phyloP scores from a whole-genome alignment of 2,888 invertebrate species.

The Melipona bicolor region DNA sequence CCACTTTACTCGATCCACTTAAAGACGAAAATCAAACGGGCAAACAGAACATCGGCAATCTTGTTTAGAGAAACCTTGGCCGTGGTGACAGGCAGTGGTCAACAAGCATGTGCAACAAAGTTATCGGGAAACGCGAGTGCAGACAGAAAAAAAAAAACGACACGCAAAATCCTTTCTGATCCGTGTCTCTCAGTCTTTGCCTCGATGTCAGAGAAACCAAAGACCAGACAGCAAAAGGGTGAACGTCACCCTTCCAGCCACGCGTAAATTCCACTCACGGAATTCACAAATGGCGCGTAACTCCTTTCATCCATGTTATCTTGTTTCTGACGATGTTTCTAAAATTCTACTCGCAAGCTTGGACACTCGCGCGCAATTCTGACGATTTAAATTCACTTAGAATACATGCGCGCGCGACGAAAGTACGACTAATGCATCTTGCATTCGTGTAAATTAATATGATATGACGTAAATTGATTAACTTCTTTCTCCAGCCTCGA shows the following conservation, averaged over 20 bases:
- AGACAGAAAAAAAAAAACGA: conserved; percentile 59
- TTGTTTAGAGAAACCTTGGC: conserved; percentile 35
- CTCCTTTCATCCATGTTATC: neutral
- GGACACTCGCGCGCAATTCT: neutral
- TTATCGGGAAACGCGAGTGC: conserved; percentile 57
- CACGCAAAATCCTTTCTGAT: conserved; percentile 79
- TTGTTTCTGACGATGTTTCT: neutral
- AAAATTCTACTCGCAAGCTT: neutral
- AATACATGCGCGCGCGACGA: neutral
- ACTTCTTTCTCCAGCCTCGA: too few relatives aligned
- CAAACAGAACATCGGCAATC: conserved; percentile 25
- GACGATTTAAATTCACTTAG: neutral
- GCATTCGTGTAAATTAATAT: neutral
- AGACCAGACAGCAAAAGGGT: neutral
- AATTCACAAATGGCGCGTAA: conserved; percentile 32
- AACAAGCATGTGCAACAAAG: conserved; percentile 39
- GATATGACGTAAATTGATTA: too few relatives aligned
- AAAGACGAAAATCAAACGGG: conserved; percentile 4
- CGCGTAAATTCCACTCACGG: conserved; percentile 52
- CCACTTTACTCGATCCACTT: conserved; percentile 22
- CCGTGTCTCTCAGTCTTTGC: neutral
- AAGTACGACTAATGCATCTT: neutral
- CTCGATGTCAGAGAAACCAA: neutral
- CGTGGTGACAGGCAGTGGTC: neutral
- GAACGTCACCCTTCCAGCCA: conserved; percentile 44